Conservation (phyloP, 1,140 invertebrate species). For the Pseudomyrmex flavicornis region DNA sequence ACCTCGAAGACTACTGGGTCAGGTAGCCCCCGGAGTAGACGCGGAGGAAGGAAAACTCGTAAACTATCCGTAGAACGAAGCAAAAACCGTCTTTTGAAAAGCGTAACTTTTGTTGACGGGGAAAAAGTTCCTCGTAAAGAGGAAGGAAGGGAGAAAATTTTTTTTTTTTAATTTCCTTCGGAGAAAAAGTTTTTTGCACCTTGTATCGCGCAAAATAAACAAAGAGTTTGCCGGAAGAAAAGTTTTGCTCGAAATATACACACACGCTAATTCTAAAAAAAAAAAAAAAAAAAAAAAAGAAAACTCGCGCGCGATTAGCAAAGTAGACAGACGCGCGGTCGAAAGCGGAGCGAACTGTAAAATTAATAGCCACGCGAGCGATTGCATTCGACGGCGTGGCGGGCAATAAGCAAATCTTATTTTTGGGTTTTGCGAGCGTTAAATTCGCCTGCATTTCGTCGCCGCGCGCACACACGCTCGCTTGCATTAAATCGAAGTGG, state of each 20-base stretch:
- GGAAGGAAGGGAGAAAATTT: not conserved
- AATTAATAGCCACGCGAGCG: not conserved
- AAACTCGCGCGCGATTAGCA: not conserved
- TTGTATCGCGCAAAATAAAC: too few relatives aligned
- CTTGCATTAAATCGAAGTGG: conserved; percentile 32
- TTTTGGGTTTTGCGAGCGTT: conserved; percentile 43
- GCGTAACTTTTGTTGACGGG: not conserved
- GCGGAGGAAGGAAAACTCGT: conserved; percentile 19
- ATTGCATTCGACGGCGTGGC: conserved; percentile 17
- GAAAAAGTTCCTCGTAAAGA: not conserved
- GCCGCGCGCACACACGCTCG: not conserved
- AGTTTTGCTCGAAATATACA: not conserved
- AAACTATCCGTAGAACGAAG: not conserved
- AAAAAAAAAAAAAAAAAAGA: not conserved
- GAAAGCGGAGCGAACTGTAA: not conserved
- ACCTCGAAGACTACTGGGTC: not conserved
- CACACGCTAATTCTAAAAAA: not conserved
- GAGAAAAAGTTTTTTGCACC: too few relatives aligned
- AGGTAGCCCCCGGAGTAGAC: conserved; percentile 23
- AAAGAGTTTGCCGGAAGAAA: not conserved
- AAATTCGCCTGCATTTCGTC: conserved; percentile 21
- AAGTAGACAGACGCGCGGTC: not conserved
- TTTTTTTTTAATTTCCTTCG: not conserved
- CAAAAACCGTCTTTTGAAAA: not conserved
- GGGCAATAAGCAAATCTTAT: conserved; percentile 34